Conservation (phyloP, 2,888 invertebrate species). For the Parnassius smintheus region DNA sequence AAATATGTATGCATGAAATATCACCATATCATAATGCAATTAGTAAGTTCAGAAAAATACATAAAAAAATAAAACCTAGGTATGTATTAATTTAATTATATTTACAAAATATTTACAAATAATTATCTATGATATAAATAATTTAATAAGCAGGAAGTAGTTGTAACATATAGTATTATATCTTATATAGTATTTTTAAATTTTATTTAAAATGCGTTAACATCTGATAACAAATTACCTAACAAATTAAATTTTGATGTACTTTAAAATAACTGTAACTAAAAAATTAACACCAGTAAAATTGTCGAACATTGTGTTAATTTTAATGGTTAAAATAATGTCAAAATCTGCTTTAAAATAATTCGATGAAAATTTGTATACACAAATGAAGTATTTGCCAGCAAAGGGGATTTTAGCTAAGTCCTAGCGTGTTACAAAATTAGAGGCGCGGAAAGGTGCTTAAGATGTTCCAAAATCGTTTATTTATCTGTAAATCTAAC, state of each 20-base stretch:
- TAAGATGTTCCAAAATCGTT: too few species aligned
- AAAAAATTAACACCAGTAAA: neutral
- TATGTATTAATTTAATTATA: constrained; percentile 16
- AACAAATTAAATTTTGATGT: neutral
- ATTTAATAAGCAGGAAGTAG: constrained; percentile 21
- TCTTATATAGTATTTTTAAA: constrained; percentile 7
- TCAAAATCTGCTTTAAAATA: too few species aligned
- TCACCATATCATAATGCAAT: constrained; percentile 4
- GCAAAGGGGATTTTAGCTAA: too few species aligned
- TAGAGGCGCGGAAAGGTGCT: too few species aligned
- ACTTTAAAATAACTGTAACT: neutral
- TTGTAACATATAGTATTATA: neutral
- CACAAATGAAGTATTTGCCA: too few species aligned
- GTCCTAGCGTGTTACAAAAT: too few species aligned
- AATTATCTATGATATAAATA: constrained; percentile 6
- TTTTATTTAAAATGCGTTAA: constrained; percentile 10
- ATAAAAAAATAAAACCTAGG: constrained; percentile 9
- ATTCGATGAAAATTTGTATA: too few species aligned
- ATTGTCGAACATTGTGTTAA: too few species aligned
- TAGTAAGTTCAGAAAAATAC: constrained; percentile 6
- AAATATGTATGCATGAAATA: constrained; percentile 2
- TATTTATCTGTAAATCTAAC: too few species aligned
- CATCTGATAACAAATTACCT: neutral
- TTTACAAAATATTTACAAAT: constrained; percentile 27
- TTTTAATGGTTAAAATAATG: too few species aligned